Evolutionary conservation across 2,797 vertebrate genomes (phyloP).

Genomic region (Spinus olivaceus): DNA sequence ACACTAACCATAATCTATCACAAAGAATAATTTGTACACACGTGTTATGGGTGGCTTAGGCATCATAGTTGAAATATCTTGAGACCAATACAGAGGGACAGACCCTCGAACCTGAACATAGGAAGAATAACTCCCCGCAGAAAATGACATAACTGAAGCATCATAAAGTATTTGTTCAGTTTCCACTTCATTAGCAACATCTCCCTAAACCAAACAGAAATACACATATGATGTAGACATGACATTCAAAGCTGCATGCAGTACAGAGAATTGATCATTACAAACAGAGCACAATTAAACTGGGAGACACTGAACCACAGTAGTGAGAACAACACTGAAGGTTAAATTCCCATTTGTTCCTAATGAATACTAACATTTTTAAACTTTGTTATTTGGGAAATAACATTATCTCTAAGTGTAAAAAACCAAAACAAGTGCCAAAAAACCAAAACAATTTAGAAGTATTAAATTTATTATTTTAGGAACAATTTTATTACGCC

Average conservation of each 20-base stretch:
- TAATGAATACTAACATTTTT: neutral
- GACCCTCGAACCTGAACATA: constrained; percentile 96
- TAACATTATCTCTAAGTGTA: neutral
- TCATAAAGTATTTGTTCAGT: constrained; percentile 96
- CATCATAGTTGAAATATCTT: constrained; percentile 99
- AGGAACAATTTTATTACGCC: neutral
- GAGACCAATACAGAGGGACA: constrained; percentile 97
- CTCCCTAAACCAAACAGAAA: constrained; percentile 79
- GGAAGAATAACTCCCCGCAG: constrained; percentile 93
- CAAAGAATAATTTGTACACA: constrained; percentile 60
- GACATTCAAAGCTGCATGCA: neutral
- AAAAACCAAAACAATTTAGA: neutral
- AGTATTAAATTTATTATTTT: neutral
- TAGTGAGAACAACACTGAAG: neutral
- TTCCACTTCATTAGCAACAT: constrained; percentile 98
- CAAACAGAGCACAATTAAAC: neutral
- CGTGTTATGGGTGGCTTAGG: constrained; percentile 96
- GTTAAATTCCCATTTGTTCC: neutral
- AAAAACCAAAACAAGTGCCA: neutral
- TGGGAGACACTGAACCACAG: neutral
- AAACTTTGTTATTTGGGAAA: neutral
- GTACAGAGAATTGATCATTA: neutral
- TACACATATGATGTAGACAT: neutral
- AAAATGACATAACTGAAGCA: constrained; percentile 93
- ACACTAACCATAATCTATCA: neutral